Evolutionary conservation across 2,888 invertebrate genomes (phyloP).

Genomic region (Cerastis leucographa): DNA sequence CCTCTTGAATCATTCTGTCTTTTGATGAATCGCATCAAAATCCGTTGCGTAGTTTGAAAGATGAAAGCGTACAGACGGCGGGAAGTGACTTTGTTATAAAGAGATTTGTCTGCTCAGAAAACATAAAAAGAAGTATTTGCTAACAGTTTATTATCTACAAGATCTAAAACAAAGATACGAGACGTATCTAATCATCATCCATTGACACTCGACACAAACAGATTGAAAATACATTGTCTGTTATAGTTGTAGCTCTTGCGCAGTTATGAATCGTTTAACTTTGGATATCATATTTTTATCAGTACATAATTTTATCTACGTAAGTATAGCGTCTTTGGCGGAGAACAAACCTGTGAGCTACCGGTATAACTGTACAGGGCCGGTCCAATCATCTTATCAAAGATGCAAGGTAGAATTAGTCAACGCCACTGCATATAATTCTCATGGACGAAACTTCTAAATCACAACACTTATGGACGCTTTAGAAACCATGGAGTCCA

Average conservation of each 20-base stretch:
- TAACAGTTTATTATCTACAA: conserved; percentile 26
- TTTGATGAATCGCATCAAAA: no score
- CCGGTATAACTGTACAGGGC: neutral
- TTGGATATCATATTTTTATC: conserved; percentile 17
- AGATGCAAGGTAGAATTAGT: neutral
- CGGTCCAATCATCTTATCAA: neutral
- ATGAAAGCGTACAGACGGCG: no score
- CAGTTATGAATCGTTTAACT: conserved; percentile 27
- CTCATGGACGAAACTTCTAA: no score
- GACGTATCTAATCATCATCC: conserved; percentile 32
- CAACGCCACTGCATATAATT: no score
- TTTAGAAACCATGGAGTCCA: no score
- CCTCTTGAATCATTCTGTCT: no score
- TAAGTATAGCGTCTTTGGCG: neutral
- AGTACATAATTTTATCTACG: neutral
- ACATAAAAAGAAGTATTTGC: neutral
- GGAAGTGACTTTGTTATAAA: no score
- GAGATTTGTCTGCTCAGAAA: neutral
- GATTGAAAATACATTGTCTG: conserved; percentile 12
- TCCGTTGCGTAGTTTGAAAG: no score
- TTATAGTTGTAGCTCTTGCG: neutral
- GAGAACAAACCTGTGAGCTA: neutral
- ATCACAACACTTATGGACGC: no score
- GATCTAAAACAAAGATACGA: conserved; percentile 30
- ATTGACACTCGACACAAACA: conserved; percentile 12